These are phyloP conservation scores for Drosophila seguyi DNA, from an alignment of 1,140 invertebrate genomes.

Conservation along the genomic window DNA sequence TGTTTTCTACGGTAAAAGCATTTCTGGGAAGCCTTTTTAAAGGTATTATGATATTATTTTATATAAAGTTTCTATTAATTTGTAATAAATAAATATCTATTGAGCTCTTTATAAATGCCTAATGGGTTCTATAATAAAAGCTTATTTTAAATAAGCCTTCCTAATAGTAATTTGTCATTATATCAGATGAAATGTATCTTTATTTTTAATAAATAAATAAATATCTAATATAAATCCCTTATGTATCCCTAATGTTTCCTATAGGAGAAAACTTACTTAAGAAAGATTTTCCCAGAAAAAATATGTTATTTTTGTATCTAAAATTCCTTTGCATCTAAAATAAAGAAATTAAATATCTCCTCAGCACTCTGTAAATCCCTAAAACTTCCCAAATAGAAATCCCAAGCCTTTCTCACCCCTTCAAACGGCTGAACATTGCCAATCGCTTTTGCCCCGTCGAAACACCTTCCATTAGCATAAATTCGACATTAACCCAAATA, in stretches of 20 bases:
- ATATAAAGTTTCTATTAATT: too few species aligned
- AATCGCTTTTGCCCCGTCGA: slow-evolving; percentile 42
- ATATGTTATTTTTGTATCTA: too few species aligned
- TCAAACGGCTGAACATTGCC: slow-evolving; percentile 43
- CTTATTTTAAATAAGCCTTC: slow-evolving; percentile 3
- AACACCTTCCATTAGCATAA: slow-evolving; percentile 55
- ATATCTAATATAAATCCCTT: too few species aligned
- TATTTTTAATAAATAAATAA: too few species aligned
- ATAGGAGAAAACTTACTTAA: background rate
- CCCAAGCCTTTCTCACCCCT: slow-evolving; percentile 24
- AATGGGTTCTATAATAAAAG: background rate
- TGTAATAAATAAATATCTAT: too few species aligned
- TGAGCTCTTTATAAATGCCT: background rate
- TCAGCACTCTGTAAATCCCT: background rate
- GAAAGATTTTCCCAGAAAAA: background rate
- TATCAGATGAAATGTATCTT: too few species aligned
- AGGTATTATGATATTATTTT: too few species aligned
- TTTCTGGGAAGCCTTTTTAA: too few species aligned
- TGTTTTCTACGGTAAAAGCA: too few species aligned
- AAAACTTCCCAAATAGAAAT: slow-evolving; percentile 10
- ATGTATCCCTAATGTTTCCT: background rate
- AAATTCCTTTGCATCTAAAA: background rate
- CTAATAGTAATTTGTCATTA: too few species aligned
- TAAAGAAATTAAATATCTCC: background rate
- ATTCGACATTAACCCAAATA: slow-evolving; percentile 57